Percentiles rank a stretch among this genome's conserved stretches.
phyloP scores from a whole-genome alignment of 1,140 invertebrate species.

The Octopus sinensis region DNA sequence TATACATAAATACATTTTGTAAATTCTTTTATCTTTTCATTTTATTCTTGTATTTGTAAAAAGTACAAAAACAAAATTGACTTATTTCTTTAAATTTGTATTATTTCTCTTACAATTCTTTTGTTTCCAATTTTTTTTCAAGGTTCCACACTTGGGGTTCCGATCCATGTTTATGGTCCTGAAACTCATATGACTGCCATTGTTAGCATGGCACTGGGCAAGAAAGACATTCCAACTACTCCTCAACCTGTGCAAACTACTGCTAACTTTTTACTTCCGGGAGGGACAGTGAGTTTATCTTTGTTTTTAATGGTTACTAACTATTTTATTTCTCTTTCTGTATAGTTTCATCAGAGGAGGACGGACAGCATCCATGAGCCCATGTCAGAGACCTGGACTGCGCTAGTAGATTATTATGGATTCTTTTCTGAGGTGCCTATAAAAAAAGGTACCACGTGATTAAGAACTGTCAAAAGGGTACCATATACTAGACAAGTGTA shows the following conservation, averaged over 20 bases:
- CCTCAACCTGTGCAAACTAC: conserved; percentile 72
- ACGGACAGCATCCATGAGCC: too few species aligned
- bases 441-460: too few species aligned
- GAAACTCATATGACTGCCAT: conserved; percentile 99
- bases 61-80: background rate
- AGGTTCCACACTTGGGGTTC: conserved; percentile 81
- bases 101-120: conserved; percentile 17
- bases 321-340: too few species aligned
- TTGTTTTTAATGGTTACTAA: too few species aligned
- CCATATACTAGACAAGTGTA: too few species aligned
- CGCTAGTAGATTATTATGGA: too few species aligned
- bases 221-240: conserved; percentile 76
- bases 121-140: conserved; percentile 43
- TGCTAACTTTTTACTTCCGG: conserved; percentile 87
- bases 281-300: conserved; percentile 35
- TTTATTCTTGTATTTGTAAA: background rate
- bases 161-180: conserved; percentile 92
- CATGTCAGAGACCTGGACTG: too few species aligned
- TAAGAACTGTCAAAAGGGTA: too few species aligned
- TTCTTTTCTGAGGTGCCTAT: too few species aligned
- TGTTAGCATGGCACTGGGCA: conserved; percentile 94
- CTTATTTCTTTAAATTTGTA: background rate
- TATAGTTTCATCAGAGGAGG: too few species aligned
- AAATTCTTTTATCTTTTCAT: too few species aligned
- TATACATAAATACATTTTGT: too few species aligned